These are phyloP conservation scores for Andrena trimmerana DNA, from an alignment of 2,888 invertebrate species.

Conservation along the genomic window DNA sequence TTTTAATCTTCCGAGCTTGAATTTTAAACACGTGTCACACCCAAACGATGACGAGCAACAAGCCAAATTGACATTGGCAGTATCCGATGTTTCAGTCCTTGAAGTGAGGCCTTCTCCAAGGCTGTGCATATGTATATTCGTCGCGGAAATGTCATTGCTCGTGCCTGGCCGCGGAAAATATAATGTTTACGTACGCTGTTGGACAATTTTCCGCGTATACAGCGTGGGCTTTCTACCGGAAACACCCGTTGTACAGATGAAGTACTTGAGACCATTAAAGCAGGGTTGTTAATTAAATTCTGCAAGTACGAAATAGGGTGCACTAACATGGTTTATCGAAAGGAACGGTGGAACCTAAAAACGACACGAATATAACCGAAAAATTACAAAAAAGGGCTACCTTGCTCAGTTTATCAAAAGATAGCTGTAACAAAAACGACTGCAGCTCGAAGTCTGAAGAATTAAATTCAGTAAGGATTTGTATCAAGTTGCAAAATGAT, in stretches of 20 bases:
- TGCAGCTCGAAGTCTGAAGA: too few relatives aligned
- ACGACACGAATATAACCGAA: not conserved
- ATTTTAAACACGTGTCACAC: slow-evolving; percentile 1
- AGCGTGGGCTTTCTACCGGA: not conserved
- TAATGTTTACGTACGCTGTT: slow-evolving; percentile 26
- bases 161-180: slow-evolving; percentile 28
- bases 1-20: not conserved
- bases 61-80: slow-evolving; percentile 68
- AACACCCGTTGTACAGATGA: too few relatives aligned
- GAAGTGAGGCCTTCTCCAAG: slow-evolving; percentile 59
- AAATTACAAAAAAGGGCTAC: not conserved
- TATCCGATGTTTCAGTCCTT: slow-evolving; percentile 57
- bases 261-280: not conserved
- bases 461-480: too few relatives aligned
- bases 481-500: too few relatives aligned
- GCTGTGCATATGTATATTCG: slow-evolving; percentile 47
- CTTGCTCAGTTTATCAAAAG: not conserved
- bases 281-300: not conserved
- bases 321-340: not conserved
- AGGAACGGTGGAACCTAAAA: not conserved
- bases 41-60: slow-evolving; percentile 38
- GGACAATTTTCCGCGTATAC: not conserved
- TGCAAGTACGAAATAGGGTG: not conserved
- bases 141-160: slow-evolving; percentile 65
- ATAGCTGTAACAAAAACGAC: too few relatives aligned